phyloP scores from a whole-genome alignment of 1,140 invertebrate species.

The Drosophila parvula region DNA sequence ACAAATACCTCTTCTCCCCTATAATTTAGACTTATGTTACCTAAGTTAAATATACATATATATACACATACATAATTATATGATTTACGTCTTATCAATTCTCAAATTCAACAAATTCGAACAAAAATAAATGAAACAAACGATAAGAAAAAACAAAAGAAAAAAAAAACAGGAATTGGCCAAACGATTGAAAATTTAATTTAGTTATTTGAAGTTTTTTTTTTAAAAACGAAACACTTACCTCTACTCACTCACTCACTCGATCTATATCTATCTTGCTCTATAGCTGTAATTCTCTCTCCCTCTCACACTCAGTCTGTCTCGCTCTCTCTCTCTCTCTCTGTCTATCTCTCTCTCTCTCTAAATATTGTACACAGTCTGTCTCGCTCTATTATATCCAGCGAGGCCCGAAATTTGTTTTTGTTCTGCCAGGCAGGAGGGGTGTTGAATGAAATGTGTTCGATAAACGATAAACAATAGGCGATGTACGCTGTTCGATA shows the following conservation, averaged over 20 bases:
- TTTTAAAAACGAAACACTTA: too few species aligned
- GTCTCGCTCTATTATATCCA: slow-evolving; percentile 12
- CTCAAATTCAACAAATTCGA: slow-evolving; percentile 63
- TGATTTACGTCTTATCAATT: slow-evolving; percentile 56
- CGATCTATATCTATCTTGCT: slow-evolving; percentile 39
- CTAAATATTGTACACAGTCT: slow-evolving; percentile 35
- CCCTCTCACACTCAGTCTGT: slow-evolving; percentile 39
- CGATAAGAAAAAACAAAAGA: slow-evolving; percentile 11
- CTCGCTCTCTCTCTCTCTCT: slow-evolving; percentile 48
- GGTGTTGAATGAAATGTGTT: slow-evolving; percentile 79
- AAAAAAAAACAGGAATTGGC: slow-evolving; percentile 83
- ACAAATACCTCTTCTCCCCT: slow-evolving; percentile 22
- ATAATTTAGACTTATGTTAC: slow-evolving; percentile 61
- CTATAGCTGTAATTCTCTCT: slow-evolving; percentile 37
- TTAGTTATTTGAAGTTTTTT: slow-evolving; percentile 40
- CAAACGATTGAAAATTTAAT: slow-evolving; percentile 78
- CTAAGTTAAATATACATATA: slow-evolving; percentile 48
- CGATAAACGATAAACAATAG: slow-evolving; percentile 41
- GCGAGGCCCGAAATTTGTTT: slow-evolving; percentile 22
- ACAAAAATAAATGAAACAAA: slow-evolving; percentile 57
- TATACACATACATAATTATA: slow-evolving; percentile 60
- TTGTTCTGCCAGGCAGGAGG: slow-evolving; percentile 73
- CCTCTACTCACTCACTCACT: slow-evolving; percentile 58
- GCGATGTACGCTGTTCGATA: slow-evolving; percentile 29
- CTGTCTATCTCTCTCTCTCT: slow-evolving; percentile 26